These are phyloP conservation scores for Sitodiplosis mosellana DNA, from an alignment of 1,140 invertebrate species.

Conservation along the genomic window DNA sequence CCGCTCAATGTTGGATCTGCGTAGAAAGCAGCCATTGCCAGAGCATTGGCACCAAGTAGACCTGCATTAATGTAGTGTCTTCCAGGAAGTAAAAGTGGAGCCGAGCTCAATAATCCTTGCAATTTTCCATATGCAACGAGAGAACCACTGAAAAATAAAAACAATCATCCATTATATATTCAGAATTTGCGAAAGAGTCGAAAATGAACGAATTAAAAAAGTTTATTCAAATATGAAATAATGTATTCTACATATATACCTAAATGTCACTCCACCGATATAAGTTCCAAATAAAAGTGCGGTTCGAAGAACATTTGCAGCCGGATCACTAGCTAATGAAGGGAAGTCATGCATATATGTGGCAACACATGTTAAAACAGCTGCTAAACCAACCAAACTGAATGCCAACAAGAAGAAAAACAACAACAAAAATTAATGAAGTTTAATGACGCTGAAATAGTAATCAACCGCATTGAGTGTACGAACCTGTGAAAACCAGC, in stretches of 20 bases:
- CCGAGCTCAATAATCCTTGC: constrained; percentile 61
- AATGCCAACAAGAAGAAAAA: constrained; percentile 3
- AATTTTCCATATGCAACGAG: constrained; percentile 83
- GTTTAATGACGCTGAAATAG: not conserved
- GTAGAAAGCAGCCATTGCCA: constrained; percentile 50
- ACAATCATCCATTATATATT: not conserved
- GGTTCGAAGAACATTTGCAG: constrained; percentile 69
- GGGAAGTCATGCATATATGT: constrained; percentile 72
- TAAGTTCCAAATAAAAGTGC: constrained; percentile 76
- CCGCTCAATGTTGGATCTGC: constrained; percentile 39
- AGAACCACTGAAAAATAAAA: constrained; percentile 42
- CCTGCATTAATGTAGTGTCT: constrained; percentile 55
- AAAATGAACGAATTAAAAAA: constrained; percentile 3
- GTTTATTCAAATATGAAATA: not conserved
- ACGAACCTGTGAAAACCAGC: constrained; percentile 80
- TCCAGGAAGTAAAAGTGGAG: constrained; percentile 64
- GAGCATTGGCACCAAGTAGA: constrained; percentile 48
- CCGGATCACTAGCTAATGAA: constrained; percentile 64
- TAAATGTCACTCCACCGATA: constrained; percentile 80
- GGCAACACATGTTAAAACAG: constrained; percentile 67
- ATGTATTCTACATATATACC: constrained; percentile 29
- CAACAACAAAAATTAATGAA: not conserved
- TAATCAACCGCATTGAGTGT: too few relatives aligned
- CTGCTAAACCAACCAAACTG: constrained; percentile 69
- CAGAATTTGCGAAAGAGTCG: not conserved